phyloP scores from a whole-genome alignment of 2,113 vertebrate species.

The Apeltes quadracus region DNA sequence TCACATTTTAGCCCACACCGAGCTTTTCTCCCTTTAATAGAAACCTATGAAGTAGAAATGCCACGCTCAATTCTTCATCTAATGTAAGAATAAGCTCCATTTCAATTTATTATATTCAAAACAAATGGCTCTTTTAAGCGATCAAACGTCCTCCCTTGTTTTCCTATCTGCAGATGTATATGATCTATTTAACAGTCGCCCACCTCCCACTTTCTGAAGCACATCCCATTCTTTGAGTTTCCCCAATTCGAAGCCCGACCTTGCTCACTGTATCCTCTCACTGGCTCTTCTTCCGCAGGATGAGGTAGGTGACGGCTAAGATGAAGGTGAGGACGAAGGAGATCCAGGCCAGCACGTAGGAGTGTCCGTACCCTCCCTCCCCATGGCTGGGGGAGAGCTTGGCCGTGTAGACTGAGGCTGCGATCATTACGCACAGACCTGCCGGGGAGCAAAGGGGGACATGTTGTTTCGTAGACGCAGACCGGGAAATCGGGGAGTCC shows the following conservation, averaged over 20 bases:
- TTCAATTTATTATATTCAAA: slow-evolving; percentile 22
- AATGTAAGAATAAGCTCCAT: slow-evolving; percentile 1
- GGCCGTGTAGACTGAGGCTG: slow-evolving; percentile 90
- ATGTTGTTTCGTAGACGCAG: not conserved
- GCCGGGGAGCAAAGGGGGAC: slow-evolving; percentile 27
- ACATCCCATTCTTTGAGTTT: slow-evolving; percentile 9
- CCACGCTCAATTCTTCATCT: slow-evolving; percentile 36
- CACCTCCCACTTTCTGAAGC: not conserved
- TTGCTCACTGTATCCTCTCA: slow-evolving; percentile 50
- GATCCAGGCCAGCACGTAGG: slow-evolving; percentile 93
- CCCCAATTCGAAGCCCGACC: slow-evolving; percentile 18
- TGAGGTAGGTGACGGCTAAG: slow-evolving; percentile 90
- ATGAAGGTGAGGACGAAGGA: slow-evolving; percentile 89
- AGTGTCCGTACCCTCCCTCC: slow-evolving; percentile 86
- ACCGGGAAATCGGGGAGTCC: slow-evolving; percentile 28
- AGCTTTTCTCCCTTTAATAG: not conserved
- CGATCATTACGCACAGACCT: slow-evolving; percentile 94
- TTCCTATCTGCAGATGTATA: slow-evolving; percentile 30
- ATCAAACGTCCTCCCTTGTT: not conserved
- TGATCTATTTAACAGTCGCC: not conserved
- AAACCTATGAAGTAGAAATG: not conserved
- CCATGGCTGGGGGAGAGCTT: slow-evolving; percentile 76
- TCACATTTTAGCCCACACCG: not conserved
- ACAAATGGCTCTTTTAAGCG: slow-evolving; percentile 60
- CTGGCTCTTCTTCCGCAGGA: slow-evolving; percentile 90